Base-by-base conservation (phyloP, 2,797 vertebrate species). In the Silurus lanzhouensis region DNA sequence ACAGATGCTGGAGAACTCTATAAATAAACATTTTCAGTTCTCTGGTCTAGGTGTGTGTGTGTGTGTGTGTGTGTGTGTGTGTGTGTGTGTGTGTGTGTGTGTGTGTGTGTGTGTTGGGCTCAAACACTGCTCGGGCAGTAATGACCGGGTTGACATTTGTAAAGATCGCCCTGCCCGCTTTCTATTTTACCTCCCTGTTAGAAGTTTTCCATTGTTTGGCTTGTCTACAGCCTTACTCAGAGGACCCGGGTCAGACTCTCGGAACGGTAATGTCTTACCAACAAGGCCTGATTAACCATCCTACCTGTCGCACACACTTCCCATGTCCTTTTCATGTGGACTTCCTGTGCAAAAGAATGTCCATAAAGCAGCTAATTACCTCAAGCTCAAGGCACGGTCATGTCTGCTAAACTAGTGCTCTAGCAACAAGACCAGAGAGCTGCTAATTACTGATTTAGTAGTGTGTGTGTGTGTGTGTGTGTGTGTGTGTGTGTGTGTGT, bases 61-160 rank as follows among this genome's bases (percentile, higher is more conserved):
- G 38, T 60, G 27, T 25, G 76, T n/a, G 58, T 8, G 12, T 61
- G 31, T 52, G 91, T 90, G 91, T 90, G 91, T 88, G 90, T 93
- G 91, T 44, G 63, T 84, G 25, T 79, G 60, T 57, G 25, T 79
- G 60, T 57, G 77, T 72, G 57, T 71, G 44, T 12, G 31, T 48
- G 10, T 63, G 72, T 76, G 58, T 74, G 77, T 63, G 38, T 57
- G 60, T 67, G 64, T 44, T 48, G 3, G 66, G 2, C 22, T 70
- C 27, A 38, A 71, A 57, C 80, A 38, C 84, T 92, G 92, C 89
- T 91, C 90, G 89, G 87, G 77, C 92, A 92, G 92, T 95, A 95
- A 95, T 95, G 94, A 95, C 93, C 93, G 89, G 87, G 85, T 84
- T 93, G 92, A 91, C 92, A 93, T 94, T 94, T 94, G 91, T 86